Conservation (phyloP, 64 coral and sea anemone species). For the Catalaphyllia jardinei region DNA sequence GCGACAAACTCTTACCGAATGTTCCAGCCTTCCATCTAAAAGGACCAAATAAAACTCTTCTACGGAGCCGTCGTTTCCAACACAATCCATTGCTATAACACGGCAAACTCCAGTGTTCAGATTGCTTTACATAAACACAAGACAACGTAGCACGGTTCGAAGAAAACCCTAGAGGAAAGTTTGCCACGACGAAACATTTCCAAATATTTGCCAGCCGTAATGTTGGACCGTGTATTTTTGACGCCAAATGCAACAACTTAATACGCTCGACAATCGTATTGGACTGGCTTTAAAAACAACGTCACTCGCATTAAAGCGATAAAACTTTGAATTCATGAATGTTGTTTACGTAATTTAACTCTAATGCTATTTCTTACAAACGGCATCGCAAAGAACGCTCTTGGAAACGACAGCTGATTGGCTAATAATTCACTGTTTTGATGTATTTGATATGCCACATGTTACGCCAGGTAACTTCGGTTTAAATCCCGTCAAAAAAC, state of each 20-base stretch:
- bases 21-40: constrained; percentile 9
- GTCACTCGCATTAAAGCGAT: not conserved
- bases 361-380: not conserved
- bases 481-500: not conserved
- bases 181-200: not conserved
- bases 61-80: constrained; percentile 14
- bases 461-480: not conserved
- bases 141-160: not conserved
- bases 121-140: not conserved
- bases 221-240: constrained; percentile 31
- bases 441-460: constrained; percentile 13
- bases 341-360: constrained; percentile 4
- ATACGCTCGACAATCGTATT: not conserved
- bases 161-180: not conserved
- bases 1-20: constrained; percentile 1
- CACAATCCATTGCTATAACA: not conserved
- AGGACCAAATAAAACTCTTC: constrained; percentile 40
- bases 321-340: not conserved
- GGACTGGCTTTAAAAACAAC: not conserved
- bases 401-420: not conserved
- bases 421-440: not conserved
- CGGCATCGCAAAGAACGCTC: not conserved
- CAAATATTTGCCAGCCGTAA: constrained; percentile 7
- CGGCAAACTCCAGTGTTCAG: not conserved
- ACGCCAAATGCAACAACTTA: constrained; percentile 25